Conservation (phyloP, 2,797 vertebrate genomes). For the Melanotaenia nigrans region DNA sequence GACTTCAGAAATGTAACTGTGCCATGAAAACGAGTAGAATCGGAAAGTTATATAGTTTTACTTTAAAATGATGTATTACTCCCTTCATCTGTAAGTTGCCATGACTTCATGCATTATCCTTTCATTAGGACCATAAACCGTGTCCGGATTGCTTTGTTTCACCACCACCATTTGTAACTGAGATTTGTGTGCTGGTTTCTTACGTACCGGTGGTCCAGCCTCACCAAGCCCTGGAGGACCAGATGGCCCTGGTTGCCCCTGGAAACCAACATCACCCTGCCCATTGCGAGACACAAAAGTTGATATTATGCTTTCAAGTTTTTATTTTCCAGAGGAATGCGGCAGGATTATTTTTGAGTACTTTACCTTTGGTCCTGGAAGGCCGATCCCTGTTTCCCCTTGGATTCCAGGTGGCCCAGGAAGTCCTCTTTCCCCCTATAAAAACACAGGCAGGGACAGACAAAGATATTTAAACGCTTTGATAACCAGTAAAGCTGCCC, state of each 20-base stretch:
- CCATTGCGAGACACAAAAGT: slow-evolving; percentile 12
- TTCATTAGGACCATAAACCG: too few species aligned
- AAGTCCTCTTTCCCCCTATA: slow-evolving; percentile 90
- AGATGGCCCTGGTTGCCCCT: slow-evolving; percentile 84
- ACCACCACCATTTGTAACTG: too few species aligned
- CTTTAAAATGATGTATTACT: too few species aligned
- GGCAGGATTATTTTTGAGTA: not conserved
- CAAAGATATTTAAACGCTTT: slow-evolving; percentile 1
- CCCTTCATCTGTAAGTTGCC: too few species aligned
- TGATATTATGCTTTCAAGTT: slow-evolving; percentile 16
- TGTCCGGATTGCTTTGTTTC: too few species aligned
- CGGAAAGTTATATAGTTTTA: too few species aligned
- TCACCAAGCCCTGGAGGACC: slow-evolving; percentile 88
- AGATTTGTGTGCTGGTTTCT: not conserved
- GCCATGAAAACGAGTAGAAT: too few species aligned
- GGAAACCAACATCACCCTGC: slow-evolving; percentile 87
- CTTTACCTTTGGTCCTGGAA: slow-evolving; percentile 88
- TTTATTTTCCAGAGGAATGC: slow-evolving; percentile 40
- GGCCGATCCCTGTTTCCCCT: slow-evolving; percentile 90
- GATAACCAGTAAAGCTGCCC: not conserved
- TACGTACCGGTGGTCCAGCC: slow-evolving; percentile 85
- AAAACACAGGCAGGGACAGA: slow-evolving; percentile 48
- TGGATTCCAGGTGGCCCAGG: slow-evolving; percentile 88
- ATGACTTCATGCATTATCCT: too few species aligned
- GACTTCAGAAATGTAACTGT: too few species aligned